Evolutionary conservation across 1,140 invertebrate species (phyloP), one percentile per base, ranked within the genome.

Genomic region (Frieseomelitta varia): DNA sequence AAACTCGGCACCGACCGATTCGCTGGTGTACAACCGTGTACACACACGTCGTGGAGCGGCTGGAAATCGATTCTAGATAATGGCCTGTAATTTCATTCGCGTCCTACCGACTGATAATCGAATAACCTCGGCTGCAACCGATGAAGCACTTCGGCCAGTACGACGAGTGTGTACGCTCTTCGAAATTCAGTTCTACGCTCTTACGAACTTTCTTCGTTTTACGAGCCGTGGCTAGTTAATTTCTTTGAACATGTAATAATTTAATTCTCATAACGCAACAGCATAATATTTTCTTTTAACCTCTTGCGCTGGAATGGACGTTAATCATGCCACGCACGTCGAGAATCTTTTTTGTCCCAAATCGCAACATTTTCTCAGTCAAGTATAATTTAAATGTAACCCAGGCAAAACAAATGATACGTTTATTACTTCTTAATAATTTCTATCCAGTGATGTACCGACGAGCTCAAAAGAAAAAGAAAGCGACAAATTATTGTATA

Each of bases 71-170:
- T 89, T 84, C 68, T 19, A 15, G 72, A 82, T 88, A 85, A 88
- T 82, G 53, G 83, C 27, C 63, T 83, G 78, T 88, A 88, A 88
- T 88, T 86, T 79, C 87, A 88, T 85, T 88, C 75, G 79, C 61
- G 79, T 85, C 63, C 34, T 65, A 73, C 39, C 51, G 63, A n/a
- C n/a, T 34, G 58, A 78, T 75, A 19, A 85, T 85, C 73, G 76
- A 85, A 67, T 68, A 56, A 14, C 34, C 27, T 15, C 21, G 34
- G 15, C 55, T 51, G 2, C 21, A n/a, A 71, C 10, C 30, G 47
- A 6, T 67, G 61, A 78, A 30, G 15, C 55, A 34, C 19, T 67
- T 78, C 73, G 65, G 34, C 17, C 30, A 30, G 8, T 0, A 6
- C 39, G 39, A 47, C n/a, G 3, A 68, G 19, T 2, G 65, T 14